Evolutionary conservation across 2,113 vertebrate species (phyloP), one percentile per base, ranked within the genome.

Genomic region (Bettongia penicillata): DNA sequence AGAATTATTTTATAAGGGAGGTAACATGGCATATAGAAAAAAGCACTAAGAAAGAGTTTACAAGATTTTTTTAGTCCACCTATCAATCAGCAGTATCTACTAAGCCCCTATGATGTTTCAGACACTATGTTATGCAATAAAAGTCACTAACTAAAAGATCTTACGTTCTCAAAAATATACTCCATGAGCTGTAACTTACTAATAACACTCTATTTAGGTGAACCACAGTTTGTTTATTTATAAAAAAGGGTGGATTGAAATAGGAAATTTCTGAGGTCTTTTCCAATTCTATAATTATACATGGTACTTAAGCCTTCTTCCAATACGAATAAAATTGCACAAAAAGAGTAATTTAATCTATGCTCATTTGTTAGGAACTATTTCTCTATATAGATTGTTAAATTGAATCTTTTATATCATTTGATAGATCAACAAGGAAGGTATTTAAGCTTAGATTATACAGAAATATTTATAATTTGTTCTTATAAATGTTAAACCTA

Each of bases 31-130:
- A 61, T 90, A 6, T 12, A 52, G 55, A 93, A 53, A 47, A 94
- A 91, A 92, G 31, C n/a, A 43, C 91, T 51, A 93, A 96, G 55
- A 95, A 97, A 97, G 19, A n/a, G 25, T 90, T 68, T 68, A 68
- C 3, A 68, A 68, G 28, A 68, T 68, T 37, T 48, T 25, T 68
- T 77, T 77, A 43, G 68, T 43, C 37, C 43, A 68, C 2, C 6
- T 37, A 43, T 77, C 68, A 43, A 77, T 4, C 31, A 68, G 37
- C 31, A 68, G 31, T 68, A 37, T 7, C 37, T 77, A 77, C 68
- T n/a, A 77, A 77, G n/a, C 4, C 37, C n/a, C 68, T 22, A 4
- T 77, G 16, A 77, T 43, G 68, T 43, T 77, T n/a, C 68, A 77
- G 68, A 6, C 37, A 77, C 37, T 77, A 0, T 43, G 37, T 5